Evolutionary conservation across 2,113 vertebrate species (phyloP), one percentile per base, ranked within the genome.

Genomic region (Burhinus bistriatus): DNA sequence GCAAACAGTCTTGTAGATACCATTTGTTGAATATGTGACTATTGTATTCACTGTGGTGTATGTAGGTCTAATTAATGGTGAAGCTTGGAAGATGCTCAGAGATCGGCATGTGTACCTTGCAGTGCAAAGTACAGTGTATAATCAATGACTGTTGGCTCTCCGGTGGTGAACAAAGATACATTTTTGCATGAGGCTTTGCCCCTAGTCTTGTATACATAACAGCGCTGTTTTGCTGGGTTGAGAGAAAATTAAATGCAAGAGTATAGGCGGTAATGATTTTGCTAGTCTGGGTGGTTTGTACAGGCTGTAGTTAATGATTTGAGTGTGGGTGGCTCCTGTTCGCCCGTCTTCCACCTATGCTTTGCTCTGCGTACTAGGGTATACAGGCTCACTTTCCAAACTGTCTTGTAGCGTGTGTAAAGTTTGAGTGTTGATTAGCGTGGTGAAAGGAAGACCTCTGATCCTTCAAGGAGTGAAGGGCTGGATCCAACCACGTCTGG

Each of bases 21-120:
- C 0, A 0, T 19, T 71, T 45, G 25, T 17, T 66, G 25, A 12
- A 5, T 4, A 6, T 21, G 3, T 23, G 26, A 19, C 57, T 73
- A 3, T 38, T 49, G 5, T 44, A 57, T n/a, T 71, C 40, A 17
- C 20, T 2, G 7, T 27, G 58, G 2, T 58, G 34, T 42, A 1
- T 30, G 40, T 29, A 55, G 79, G 20, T 29, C 52, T 73, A 15
- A 38, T 11, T 52, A 5, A 36, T 1, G 1, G 38, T 57, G 42
- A 22, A 83, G 52, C 89, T 54, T 57, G 72, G 68, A 44, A 83
- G 51, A 21, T 47, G 18, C 42, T 83, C 11, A 3, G 42, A 59
- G 57, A 17, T 30, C 11, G 11, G 19, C 45, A 14, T 6, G 38
- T 34, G 73, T 83, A 66, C 26, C 27, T 59, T 27, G 59, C 20